Evolutionary conservation across 2,797 vertebrate genomes (phyloP).

Genomic region (Macrochelys suwanniensis): DNA sequence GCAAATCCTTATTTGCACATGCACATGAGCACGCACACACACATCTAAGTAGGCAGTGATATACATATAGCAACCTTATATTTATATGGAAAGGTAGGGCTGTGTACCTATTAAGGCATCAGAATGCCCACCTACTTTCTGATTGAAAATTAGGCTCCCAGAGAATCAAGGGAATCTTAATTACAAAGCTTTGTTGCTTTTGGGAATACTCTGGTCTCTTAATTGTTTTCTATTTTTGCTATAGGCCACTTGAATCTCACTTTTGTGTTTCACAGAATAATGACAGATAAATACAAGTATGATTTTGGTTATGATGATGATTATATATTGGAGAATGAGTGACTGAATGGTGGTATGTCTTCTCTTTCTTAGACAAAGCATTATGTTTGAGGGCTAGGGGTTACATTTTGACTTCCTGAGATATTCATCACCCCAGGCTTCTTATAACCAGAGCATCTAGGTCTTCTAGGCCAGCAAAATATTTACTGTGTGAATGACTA

Average conservation of each 20-base stretch:
- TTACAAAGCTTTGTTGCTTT: background rate
- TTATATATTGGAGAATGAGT: background rate
- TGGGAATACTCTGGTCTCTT: background rate
- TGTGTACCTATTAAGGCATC: background rate
- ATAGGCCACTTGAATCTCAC: background rate
- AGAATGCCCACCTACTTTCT: background rate
- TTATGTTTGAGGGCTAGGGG: background rate
- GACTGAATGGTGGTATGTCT: background rate
- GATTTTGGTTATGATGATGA: background rate
- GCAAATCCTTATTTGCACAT: background rate
- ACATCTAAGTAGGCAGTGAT: background rate
- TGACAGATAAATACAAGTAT: background rate
- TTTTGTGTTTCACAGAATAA: background rate
- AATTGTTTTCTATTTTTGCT: background rate
- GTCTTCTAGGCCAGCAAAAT: slow-evolving; percentile 43
- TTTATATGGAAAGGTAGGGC: background rate
- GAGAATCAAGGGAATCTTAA: background rate
- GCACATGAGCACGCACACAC: background rate
- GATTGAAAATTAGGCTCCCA: background rate
- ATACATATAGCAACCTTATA: background rate
- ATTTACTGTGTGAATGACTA: slow-evolving; percentile 23
- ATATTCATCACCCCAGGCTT: slow-evolving; percentile 6
- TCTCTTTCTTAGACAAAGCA: background rate
- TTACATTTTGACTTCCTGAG: slow-evolving; percentile 21
- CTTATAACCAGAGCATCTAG: slow-evolving; percentile 36